Percentiles rank a stretch among this genome's conserved stretches.
phyloP scores from a whole-genome alignment of 2,797 vertebrate species.

The Glossophaga mutica region DNA sequence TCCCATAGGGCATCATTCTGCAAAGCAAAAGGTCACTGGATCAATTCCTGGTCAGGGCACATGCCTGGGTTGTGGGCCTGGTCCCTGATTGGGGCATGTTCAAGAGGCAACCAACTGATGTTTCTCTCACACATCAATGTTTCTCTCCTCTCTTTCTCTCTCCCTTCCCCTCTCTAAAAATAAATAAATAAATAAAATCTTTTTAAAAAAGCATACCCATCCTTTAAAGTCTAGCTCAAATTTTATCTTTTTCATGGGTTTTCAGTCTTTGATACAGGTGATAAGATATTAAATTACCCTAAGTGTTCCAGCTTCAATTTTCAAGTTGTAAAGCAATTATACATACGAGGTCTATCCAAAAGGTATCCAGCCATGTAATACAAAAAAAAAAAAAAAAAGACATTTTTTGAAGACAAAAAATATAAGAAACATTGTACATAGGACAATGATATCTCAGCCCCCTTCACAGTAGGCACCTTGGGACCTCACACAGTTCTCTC shows the following conservation, averaged over 20 bases:
- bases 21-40: not conserved
- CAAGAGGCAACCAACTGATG: not conserved
- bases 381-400: too few relatives aligned
- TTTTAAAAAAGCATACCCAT: not conserved
- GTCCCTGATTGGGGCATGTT: not conserved
- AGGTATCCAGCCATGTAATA: too few relatives aligned
- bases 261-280: conserved; percentile 19
- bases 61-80: not conserved
- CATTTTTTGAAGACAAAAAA: too few relatives aligned
- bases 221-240: conserved; percentile 2
- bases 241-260: not conserved
- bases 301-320: not conserved
- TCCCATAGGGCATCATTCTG: not conserved
- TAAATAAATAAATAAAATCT: too few relatives aligned
- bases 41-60: not conserved
- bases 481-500: too few relatives aligned
- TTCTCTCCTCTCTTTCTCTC: too few relatives aligned
- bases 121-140: too few relatives aligned
- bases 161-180: too few relatives aligned
- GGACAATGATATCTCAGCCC: too few relatives aligned
- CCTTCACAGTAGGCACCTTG: too few relatives aligned
- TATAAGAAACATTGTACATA: too few relatives aligned
- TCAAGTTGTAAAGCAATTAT: conserved; percentile 36
- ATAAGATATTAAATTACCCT: not conserved
- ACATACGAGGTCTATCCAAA: not conserved